These are phyloP conservation scores for Meghimatium bilineatum DNA, from an alignment of 2,888 invertebrate genomes.

Conservation along the genomic window DNA sequence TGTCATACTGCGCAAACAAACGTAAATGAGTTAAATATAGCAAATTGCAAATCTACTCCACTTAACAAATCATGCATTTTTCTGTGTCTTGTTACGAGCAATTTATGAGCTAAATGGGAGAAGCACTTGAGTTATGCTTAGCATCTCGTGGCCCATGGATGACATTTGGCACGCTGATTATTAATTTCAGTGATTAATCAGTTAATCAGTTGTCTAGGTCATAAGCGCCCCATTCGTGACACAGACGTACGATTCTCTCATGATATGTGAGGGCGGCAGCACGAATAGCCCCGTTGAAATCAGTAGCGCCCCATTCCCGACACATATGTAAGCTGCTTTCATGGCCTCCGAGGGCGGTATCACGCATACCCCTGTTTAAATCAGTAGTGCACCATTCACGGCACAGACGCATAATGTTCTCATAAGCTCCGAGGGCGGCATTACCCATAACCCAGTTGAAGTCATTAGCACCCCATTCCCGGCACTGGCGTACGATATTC, in stretches of 20 bases:
- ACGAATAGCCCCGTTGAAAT: not conserved
- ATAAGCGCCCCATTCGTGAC: conserved; percentile 10
- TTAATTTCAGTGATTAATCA: too few relatives aligned
- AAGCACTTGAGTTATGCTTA: too few relatives aligned
- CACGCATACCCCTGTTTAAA: not conserved
- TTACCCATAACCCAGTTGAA: not conserved
- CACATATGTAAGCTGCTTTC: not conserved
- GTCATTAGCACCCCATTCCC: not conserved
- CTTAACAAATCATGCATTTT: too few relatives aligned
- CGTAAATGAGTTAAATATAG: too few relatives aligned
- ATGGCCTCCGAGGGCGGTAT: not conserved
- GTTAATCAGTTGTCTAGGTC: too few relatives aligned
- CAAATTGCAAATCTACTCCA: too few relatives aligned
- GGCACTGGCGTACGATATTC: not conserved
- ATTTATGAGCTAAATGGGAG: too few relatives aligned
- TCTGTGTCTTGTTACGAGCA: too few relatives aligned
- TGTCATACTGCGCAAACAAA: too few relatives aligned
- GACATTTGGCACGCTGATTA: too few relatives aligned
- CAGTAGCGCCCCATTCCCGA: not conserved
- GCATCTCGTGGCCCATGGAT: too few relatives aligned
- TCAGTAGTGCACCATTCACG: not conserved
- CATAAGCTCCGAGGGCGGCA: not conserved
- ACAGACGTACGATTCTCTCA: not conserved
- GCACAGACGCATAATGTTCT: not conserved
- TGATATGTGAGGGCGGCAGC: not conserved